phyloP scores from a whole-genome alignment of 2,113 vertebrate genomes.

The Festucalex cinctus region DNA sequence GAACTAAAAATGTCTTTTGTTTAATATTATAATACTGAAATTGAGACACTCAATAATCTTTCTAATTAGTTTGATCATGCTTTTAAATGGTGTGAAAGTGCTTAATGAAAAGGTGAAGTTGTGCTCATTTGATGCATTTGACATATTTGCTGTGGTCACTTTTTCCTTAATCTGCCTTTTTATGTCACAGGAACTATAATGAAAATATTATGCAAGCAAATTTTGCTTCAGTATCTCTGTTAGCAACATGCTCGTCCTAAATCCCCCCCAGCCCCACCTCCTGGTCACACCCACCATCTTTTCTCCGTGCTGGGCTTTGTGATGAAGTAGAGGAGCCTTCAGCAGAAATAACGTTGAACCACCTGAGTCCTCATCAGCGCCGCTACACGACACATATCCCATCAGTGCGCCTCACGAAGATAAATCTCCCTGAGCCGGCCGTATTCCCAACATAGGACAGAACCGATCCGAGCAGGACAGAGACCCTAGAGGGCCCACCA shows the following conservation, averaged over 20 bases:
- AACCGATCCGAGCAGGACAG: constrained; percentile 46
- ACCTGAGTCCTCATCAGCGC: constrained; percentile 73
- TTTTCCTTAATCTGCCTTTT: constrained; percentile 7
- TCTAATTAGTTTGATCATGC: constrained; percentile 1
- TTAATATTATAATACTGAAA: constrained; percentile 32
- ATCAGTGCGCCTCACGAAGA: constrained; percentile 70
- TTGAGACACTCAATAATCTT: constrained; percentile 15
- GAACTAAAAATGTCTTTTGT: constrained; percentile 45
- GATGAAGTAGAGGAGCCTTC: constrained; percentile 67
- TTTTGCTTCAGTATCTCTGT: constrained; percentile 8
- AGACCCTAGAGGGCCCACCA: constrained; percentile 61
- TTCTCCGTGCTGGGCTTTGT: constrained; percentile 46
- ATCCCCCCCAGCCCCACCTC: neutral
- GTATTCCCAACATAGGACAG: constrained; percentile 65
- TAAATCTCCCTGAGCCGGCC: constrained; percentile 66
- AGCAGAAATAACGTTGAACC: constrained; percentile 69
- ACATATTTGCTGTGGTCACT: constrained; percentile 5
- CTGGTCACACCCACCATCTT: neutral
- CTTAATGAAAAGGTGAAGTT: constrained; percentile 9
- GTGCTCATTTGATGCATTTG: neutral
- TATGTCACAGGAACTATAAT: constrained; percentile 5
- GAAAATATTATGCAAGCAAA: constrained; percentile 4
- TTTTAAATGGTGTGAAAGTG: constrained; percentile 17
- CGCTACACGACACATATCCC: constrained; percentile 61
- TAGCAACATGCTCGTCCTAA: constrained; percentile 11